These are phyloP conservation scores for Euphydryas editha DNA, from an alignment of 2,888 invertebrate genomes.

Conservation along the genomic window DNA sequence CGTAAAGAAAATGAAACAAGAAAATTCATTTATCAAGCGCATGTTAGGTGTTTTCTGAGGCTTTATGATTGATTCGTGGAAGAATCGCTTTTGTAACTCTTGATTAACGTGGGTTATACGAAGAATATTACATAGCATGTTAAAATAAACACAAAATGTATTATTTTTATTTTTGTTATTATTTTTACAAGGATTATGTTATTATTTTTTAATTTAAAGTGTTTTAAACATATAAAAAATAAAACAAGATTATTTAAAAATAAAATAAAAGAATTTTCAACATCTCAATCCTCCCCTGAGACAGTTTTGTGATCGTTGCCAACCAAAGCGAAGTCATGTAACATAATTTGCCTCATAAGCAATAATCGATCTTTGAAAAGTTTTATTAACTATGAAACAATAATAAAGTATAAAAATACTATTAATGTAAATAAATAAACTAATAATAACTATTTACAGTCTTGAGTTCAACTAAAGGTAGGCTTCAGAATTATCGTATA, in stretches of 20 bases:
- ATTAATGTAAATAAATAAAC: background rate
- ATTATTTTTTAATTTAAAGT: no score
- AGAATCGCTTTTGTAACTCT: conserved; percentile 41
- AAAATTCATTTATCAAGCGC: conserved; percentile 78
- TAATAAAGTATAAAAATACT: background rate
- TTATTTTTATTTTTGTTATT: background rate
- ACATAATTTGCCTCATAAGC: no score
- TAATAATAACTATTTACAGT: conserved; percentile 20
- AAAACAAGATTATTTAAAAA: no score
- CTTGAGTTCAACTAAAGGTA: conserved; percentile 33
- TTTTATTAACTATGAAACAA: no score
- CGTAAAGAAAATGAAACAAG: conserved; percentile 77
- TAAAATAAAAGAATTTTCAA: no score
- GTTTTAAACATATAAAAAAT: no score
- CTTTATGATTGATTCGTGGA: conserved; percentile 55
- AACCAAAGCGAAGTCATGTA: no score
- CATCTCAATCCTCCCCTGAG: no score
- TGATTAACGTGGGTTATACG: conserved; percentile 10
- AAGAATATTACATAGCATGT: background rate
- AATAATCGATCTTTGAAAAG: no score
- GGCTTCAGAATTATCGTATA: conserved; percentile 55
- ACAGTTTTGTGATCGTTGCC: no score
- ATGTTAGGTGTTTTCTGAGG: conserved; percentile 46
- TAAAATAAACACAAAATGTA: background rate
- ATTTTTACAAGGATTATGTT: no score